Base-by-base conservation (phyloP, 2,888 invertebrate genomes). In the Crioceris asparagi region DNA sequence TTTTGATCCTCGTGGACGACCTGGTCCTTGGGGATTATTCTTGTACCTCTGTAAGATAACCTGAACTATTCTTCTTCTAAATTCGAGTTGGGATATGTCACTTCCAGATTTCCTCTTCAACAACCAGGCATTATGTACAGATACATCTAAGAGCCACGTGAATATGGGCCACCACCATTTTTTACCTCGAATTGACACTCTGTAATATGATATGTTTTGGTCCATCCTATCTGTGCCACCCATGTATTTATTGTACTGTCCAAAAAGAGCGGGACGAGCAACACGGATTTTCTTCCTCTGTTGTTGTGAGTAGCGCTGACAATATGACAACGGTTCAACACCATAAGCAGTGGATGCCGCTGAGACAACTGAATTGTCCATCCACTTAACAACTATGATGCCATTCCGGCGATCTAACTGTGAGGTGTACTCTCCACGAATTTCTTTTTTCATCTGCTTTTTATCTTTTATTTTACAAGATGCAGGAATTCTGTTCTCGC, bases 321-420 rank as follows among this genome's bases (percentile, higher is more conserved):
- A 45, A 12, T 29, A 29, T 42, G 18, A 38, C 29, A 38, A 32
- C 25, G 41, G 38, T 26, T 35, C 19, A 26, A 49, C 40, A 27
- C 49, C 46, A 40, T 43, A 41, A 29, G 25, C 38, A 17, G 41
- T 51, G 14, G 43, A 40, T 11, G 46, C 51, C 27, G 50, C 42
- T 30, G 51, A 46, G 26, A 57, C 54, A 15, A 52, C 46, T 33
- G 40, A 40, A 37, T 56, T 58, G 32, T 57, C 54, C 37, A 48
- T 41, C 52, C 49, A 59, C 17, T 33, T 44, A 12, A 44, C 43
- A 18, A 46, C 25, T 32, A 47, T 10, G 26, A 53, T 45, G n/a
- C 41, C 44, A 26, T 37, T 38, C n/a, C n/a, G n/a, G n/a, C n/a
- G n/a, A n/a, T n/a, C n/a, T n/a, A n/a, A n/a, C n/a, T n/a, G n/a